A percentile compares a stretch with the other conserved stretches of the same genome.
These are phyloP conservation scores for Tetanocera ferruginea DNA, from an alignment of 2,888 invertebrate genomes.

Conservation along the genomic window DNA sequence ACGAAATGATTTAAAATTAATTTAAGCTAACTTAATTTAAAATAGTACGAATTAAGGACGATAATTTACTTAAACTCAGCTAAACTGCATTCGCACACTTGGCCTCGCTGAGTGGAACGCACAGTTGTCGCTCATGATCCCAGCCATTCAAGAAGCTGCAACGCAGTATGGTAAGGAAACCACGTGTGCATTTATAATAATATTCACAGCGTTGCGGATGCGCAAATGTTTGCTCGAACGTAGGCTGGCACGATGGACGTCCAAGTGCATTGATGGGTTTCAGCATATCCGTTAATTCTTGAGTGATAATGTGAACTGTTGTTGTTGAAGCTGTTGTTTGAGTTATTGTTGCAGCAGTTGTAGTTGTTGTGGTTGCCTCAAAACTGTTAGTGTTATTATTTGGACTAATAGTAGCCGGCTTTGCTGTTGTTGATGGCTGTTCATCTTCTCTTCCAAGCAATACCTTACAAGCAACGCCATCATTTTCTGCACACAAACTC, in stretches of 20 bases:
- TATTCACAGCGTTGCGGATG: slow-evolving; percentile 61
- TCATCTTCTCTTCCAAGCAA: neutral
- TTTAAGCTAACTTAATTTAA: too few relatives aligned
- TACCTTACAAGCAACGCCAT: slow-evolving; percentile 50
- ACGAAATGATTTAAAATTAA: too few relatives aligned
- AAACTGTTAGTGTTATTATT: too few relatives aligned
- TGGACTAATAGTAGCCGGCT: too few relatives aligned
- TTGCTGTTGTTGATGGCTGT: neutral
- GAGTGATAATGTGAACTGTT: neutral
- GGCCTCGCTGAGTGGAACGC: slow-evolving; percentile 52
- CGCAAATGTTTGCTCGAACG: slow-evolving; percentile 51
- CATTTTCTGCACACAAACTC: slow-evolving; percentile 57
- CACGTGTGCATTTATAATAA: slow-evolving; percentile 57
- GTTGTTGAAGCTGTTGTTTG: neutral
- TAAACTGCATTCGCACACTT: slow-evolving; percentile 46
- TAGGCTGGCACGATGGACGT: slow-evolving; percentile 23
- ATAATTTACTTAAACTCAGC: neutral
- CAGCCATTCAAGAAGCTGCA: slow-evolving; percentile 59
- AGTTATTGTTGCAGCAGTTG: neutral
- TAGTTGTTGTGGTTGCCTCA: neutral
- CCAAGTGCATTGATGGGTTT: slow-evolving; percentile 3
- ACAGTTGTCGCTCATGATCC: slow-evolving; percentile 55
- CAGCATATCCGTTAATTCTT: neutral
- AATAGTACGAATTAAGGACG: too few relatives aligned
- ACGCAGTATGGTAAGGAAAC: slow-evolving; percentile 58